Percentiles rank a stretch among this genome's conserved stretches.
These are phyloP conservation scores for Natrix natrix DNA, from an alignment of 2,797 vertebrate species.

Conservation along the genomic window DNA sequence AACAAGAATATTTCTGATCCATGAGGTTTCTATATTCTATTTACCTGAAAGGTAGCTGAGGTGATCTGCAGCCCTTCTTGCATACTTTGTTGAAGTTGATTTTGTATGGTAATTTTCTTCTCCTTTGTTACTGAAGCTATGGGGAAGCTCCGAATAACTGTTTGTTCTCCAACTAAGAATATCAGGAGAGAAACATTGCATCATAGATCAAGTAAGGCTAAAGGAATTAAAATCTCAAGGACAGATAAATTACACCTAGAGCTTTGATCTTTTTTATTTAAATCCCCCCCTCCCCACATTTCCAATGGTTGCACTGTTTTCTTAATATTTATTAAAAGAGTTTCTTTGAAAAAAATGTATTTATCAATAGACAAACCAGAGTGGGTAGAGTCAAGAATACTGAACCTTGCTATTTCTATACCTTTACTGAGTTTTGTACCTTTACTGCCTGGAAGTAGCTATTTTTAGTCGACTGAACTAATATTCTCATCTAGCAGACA, in stretches of 20 bases:
- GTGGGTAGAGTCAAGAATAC: background rate
- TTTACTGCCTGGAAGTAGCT: background rate
- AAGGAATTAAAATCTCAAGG: background rate
- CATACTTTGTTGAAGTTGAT: conserved; percentile 94
- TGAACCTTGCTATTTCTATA: background rate
- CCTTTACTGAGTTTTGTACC: background rate
- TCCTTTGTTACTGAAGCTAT: conserved; percentile 93
- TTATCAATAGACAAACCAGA: background rate
- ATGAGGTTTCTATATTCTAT: conserved; percentile 13
- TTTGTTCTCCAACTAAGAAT: conserved; percentile 90
- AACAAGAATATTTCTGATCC: background rate
- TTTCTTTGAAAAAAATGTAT: background rate
- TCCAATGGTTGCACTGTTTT: background rate
- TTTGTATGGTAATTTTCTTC: conserved; percentile 96
- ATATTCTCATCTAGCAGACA: background rate
- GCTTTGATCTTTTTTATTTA: background rate
- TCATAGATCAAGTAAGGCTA: background rate
- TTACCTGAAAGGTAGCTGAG: conserved; percentile 94
- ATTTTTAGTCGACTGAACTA: background rate
- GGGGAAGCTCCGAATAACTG: conserved; percentile 91
- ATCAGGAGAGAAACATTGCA: conserved; percentile 38
- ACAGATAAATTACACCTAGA: background rate
- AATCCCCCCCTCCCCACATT: background rate
- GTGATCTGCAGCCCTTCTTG: conserved; percentile 95
- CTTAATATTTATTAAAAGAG: background rate